phyloP scores from a whole-genome alignment of 64 coral and sea anemone species.

The Stylophora pistillata region DNA sequence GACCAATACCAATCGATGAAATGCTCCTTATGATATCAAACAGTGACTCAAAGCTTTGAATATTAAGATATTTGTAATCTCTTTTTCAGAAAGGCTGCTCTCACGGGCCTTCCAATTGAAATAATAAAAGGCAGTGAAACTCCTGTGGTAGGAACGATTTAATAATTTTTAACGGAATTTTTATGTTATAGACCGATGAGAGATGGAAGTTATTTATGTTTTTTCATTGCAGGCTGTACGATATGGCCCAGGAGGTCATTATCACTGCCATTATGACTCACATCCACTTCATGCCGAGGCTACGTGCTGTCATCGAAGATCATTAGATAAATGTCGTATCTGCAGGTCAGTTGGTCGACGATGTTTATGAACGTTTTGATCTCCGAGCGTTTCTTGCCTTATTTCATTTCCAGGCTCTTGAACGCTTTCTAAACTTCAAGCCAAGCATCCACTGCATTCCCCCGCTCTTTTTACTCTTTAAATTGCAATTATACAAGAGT shows the following conservation, averaged over 20 bases:
- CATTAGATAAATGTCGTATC: slow-evolving; percentile 63
- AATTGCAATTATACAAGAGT: no score
- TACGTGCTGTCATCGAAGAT: slow-evolving; percentile 66
- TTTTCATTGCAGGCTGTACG: slow-evolving; percentile 38
- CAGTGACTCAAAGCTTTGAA: no score
- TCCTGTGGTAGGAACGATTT: slow-evolving; percentile 67
- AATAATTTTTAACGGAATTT: no score
- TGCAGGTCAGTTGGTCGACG: slow-evolving; percentile 60
- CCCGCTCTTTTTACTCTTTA: no score
- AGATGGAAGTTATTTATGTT: not conserved
- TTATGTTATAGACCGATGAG: not conserved
- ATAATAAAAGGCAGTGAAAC: slow-evolving; percentile 82
- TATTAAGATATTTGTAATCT: not conserved
- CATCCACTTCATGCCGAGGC: slow-evolving; percentile 41
- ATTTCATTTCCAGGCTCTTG: no score
- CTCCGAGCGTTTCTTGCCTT: no score
- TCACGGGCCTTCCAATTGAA: slow-evolving; percentile 83
- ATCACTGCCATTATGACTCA: slow-evolving; percentile 79
- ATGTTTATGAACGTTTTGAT: not conserved
- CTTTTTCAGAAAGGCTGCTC: slow-evolving; percentile 65
- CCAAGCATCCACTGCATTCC: no score
- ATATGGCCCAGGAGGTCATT: slow-evolving; percentile 52
- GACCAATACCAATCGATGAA: not conserved
- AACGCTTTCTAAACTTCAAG: no score
- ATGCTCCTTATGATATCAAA: no score